Percentiles rank a stretch among this genome's conserved stretches.
These are phyloP conservation scores for Pecten maximus DNA, from an alignment of 2,888 invertebrate species.

Conservation along the genomic window DNA sequence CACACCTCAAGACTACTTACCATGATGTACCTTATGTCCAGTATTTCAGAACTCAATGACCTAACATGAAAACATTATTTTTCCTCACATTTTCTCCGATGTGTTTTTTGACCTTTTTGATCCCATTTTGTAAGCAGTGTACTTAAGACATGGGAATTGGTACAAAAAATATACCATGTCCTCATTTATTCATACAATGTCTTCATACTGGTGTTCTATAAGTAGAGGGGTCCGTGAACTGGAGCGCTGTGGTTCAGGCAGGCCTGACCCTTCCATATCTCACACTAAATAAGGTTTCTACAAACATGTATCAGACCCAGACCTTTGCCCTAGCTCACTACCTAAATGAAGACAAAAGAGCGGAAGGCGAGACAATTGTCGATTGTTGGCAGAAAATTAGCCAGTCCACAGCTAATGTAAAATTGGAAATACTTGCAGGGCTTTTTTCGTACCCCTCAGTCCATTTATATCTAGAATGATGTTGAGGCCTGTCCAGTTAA, in stretches of 20 bases:
- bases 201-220: background rate
- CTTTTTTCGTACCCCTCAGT: background rate
- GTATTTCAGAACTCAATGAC: too few species aligned
- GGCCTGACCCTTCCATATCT: background rate
- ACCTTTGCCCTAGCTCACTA: background rate
- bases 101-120: background rate
- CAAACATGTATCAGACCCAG: background rate
- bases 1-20: too few species aligned
- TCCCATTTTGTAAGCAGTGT: background rate
- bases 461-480: background rate
- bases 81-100: background rate
- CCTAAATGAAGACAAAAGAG: constrained; percentile 13
- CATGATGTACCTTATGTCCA: too few species aligned
- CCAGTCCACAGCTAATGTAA: background rate
- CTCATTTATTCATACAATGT: background rate
- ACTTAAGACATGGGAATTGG: background rate
- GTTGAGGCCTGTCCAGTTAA: background rate
- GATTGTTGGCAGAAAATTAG: constrained; percentile 6
- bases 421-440: constrained; percentile 24
- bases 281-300: background rate
- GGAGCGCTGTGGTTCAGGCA: background rate
- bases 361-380: constrained; percentile 14
- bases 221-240: background rate
- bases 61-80: too few species aligned
- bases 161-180: background rate